Percentiles rank a stretch among this genome's conserved stretches.
Conservation (phyloP, 2,888 invertebrate genomes). For the Uropetala carovei region DNA sequence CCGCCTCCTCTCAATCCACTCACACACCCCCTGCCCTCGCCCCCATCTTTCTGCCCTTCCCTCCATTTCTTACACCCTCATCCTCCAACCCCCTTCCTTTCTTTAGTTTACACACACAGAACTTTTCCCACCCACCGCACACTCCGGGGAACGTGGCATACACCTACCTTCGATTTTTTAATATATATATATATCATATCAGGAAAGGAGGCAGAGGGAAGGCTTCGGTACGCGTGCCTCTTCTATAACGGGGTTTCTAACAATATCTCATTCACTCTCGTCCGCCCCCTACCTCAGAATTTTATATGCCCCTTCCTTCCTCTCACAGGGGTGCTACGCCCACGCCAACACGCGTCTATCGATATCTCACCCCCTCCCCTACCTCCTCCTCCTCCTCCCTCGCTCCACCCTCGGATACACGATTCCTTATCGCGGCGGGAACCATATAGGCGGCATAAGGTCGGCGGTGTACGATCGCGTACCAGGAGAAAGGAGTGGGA, state of each 20-base stretch:
- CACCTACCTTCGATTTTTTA: not conserved
- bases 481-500: not conserved
- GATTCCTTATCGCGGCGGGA: too few species aligned
- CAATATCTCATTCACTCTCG: constrained; percentile 27
- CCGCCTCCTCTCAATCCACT: not conserved
- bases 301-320: not conserved
- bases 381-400: not conserved
- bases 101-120: not conserved
- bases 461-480: not conserved
- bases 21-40: too few species aligned
- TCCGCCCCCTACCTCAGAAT: not conserved
- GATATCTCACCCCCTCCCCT: not conserved
- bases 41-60: too few species aligned
- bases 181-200: not conserved
- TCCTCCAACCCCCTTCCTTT: not conserved
- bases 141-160: not conserved
- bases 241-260: constrained; percentile 10
- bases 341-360: not conserved
- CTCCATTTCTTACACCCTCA: too few species aligned
- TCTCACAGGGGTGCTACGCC: not conserved
- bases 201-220: not conserved
- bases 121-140: not conserved
- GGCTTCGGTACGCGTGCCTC: not conserved
- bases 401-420: not conserved
- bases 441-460: not conserved